These are phyloP conservation scores for Gibbula magus DNA, from an alignment of 2,888 invertebrate species.

Conservation along the genomic window DNA sequence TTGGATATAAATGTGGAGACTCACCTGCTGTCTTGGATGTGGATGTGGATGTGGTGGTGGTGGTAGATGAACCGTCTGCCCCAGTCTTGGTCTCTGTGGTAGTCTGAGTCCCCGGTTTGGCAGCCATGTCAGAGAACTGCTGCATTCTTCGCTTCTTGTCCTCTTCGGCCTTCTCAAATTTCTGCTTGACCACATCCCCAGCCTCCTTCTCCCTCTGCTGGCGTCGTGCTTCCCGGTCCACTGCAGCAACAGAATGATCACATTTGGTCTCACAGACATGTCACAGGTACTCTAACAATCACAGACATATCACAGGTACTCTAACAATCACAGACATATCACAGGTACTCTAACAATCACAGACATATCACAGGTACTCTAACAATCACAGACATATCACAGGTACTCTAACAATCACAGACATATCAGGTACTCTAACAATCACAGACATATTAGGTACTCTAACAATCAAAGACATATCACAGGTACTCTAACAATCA, in stretches of 20 bases:
- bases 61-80: conserved; percentile 27
- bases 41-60: conserved; percentile 29
- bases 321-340: not conserved
- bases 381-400: no score
- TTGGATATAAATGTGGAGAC: no score
- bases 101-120: conserved; percentile 38
- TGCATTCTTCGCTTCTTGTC: conserved; percentile 71
- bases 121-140: conserved; percentile 57
- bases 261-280: no score
- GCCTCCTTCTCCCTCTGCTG: conserved; percentile 51
- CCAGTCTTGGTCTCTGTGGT: conserved; percentile 32
- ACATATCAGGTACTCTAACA: no score
- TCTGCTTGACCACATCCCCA: conserved; percentile 53
- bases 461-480: no score
- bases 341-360: not conserved
- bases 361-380: no score
- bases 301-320: not conserved
- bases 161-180: conserved; percentile 70
- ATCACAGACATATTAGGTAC: no score
- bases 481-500: no score
- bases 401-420: no score
- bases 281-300: not conserved
- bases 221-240: conserved; percentile 59
- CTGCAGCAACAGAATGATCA: conserved; percentile 41
- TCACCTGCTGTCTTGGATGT: not conserved